Evolutionary conservation across 2,113 vertebrate species (phyloP).

Genomic region (Aphelocoma coerulescens): DNA sequence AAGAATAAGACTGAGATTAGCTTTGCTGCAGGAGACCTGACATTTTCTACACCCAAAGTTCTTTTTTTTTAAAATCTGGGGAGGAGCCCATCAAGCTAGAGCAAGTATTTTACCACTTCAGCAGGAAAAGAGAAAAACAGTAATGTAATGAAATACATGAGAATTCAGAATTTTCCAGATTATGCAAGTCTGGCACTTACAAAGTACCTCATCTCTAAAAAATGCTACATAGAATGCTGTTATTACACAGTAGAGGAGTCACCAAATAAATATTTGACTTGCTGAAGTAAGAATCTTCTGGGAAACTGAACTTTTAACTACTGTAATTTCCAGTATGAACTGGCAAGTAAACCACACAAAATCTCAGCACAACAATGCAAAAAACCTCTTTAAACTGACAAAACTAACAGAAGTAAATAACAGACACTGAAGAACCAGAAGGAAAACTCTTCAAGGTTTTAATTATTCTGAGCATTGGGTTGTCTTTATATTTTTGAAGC

Average conservation of each 20-base stretch:
- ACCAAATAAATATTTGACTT: background rate
- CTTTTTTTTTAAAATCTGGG: background rate
- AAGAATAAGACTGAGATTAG: background rate
- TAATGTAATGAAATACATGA: background rate
- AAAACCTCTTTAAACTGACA: background rate
- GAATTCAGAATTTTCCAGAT: slow-evolving; percentile 1
- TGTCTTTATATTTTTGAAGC: background rate
- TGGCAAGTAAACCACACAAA: background rate
- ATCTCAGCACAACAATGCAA: background rate
- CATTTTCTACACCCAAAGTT: background rate
- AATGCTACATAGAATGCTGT: background rate
- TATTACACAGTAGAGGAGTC: background rate
- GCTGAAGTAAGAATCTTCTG: background rate
- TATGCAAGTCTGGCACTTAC: background rate
- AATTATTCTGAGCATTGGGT: background rate
- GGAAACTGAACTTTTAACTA: slow-evolving; percentile 2
- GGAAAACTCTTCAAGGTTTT: background rate
- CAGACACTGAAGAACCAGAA: background rate
- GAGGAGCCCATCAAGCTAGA: background rate
- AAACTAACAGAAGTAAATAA: background rate
- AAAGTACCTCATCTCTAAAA: background rate
- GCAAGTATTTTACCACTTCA: background rate
- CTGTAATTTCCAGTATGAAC: background rate
- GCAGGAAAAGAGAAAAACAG: background rate
- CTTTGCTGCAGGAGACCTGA: background rate